A percentile compares a stretch with the other conserved stretches of the same genome.
phyloP scores from a whole-genome alignment of 2,113 vertebrate genomes.

The Romanogobio albipinnatus region DNA sequence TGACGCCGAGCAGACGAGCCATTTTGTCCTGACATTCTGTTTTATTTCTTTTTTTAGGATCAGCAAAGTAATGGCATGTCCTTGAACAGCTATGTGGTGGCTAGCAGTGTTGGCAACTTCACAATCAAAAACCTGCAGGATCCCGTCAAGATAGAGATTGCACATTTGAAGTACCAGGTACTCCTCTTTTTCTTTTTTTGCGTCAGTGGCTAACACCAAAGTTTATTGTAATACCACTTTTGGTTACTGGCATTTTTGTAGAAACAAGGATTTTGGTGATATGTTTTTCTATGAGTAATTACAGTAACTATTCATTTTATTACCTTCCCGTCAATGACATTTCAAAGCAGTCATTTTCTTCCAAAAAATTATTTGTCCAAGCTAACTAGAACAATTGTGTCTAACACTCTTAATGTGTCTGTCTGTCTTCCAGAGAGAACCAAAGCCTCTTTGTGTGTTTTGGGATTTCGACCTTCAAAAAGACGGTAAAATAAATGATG shows the following conservation, averaged over 20 bases:
- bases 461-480: constrained; percentile 91
- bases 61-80: constrained; percentile 54
- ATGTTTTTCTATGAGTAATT: neutral
- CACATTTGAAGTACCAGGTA: constrained; percentile 82
- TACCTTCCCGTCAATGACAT: neutral
- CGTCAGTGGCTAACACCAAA: no score
- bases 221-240: neutral
- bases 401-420: constrained; percentile 29
- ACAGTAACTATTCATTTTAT: neutral
- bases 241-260: neutral
- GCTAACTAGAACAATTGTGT: constrained; percentile 5
- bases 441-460: constrained; percentile 84
- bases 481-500: constrained; percentile 68
- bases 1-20: no score
- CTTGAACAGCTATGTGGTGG: constrained; percentile 92
- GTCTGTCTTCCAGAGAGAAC: constrained; percentile 70
- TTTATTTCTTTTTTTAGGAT: constrained; percentile 57
- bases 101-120: constrained; percentile 90
- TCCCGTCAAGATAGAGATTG: constrained; percentile 85
- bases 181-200: neutral
- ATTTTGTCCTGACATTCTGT: neutral
- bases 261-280: neutral
- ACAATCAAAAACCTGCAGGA: constrained; percentile 82
- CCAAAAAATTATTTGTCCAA: neutral
- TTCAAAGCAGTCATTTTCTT: neutral